Evolutionary conservation across 1,140 invertebrate genomes (phyloP), one percentile per base, ranked within the genome.

Genomic region (Carposina sasakii): DNA sequence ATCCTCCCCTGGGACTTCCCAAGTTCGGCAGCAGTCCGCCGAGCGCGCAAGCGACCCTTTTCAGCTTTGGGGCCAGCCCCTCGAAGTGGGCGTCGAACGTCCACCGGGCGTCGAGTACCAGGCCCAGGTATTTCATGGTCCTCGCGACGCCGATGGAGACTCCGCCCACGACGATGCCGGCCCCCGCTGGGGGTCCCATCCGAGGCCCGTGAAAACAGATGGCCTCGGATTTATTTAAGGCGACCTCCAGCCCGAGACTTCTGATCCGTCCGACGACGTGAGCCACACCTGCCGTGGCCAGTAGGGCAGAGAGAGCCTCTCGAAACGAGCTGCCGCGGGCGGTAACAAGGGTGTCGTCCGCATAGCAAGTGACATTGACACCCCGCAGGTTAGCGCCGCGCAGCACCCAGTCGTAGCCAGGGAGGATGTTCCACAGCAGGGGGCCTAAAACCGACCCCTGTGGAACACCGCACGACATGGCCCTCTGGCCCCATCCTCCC

Each of bases 401-500:
- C 1, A 73, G 56, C 8, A 67, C 41, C 21, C 33, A 62, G 39
- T 73, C 60, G 15, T 64, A 71, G 8, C 54, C 34, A n/a, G n/a
- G n/a, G n/a, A n/a, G n/a, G 3, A 73, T 24, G 53, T 70, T 65
- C 63, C 67, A 76, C 34, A 76, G 48, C 3, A 54, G 24, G 0
- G 64, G 67, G 3, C 67, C 71, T 0, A 74, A 39, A 3, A 74
- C 60, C 13, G 61, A 69, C 1, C 67, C 59, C 51, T 75, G 65
- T 4, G 67, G 52, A 9, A 26, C 46, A 33, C 55, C 51, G 19
- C 24, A 28, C 17, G 17, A 13, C 39, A 42, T 24, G 12, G 15
- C 34, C 15, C 34, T 28, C 24, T 37, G 13, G 6, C 19, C 21
- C 15, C 13, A 5, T 2, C 21, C 20, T 1, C 15, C 19, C 12